phyloP scores from a whole-genome alignment of 2,888 invertebrate genomes.

The Perdita meconis region DNA sequence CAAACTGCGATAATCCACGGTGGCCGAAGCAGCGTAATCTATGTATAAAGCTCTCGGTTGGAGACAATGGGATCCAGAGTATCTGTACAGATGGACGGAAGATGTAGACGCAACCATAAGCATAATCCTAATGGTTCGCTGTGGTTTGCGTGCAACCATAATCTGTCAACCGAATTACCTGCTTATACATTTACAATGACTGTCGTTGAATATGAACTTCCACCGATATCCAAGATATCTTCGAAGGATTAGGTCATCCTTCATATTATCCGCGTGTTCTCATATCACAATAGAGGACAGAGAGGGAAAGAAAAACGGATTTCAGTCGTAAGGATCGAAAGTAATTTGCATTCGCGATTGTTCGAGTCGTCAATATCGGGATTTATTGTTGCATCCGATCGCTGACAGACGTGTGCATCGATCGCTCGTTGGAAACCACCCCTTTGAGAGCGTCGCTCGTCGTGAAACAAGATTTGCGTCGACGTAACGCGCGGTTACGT shows the following conservation, averaged over 20 bases:
- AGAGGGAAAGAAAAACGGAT: no score
- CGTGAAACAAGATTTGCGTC: constrained; percentile 52
- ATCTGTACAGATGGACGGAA: constrained; percentile 37
- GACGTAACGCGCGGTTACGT: constrained; percentile 31
- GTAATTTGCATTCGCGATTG: background rate
- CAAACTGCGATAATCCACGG: constrained; percentile 17
- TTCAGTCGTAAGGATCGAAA: background rate
- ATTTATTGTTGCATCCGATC: constrained; percentile 1
- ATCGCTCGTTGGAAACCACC: constrained; percentile 9
- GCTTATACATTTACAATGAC: constrained; percentile 53
- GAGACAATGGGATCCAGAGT: background rate
- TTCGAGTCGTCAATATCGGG: background rate
- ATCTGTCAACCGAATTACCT: constrained; percentile 66
- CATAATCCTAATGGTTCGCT: constrained; percentile 43
- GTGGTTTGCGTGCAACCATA: constrained; percentile 51
- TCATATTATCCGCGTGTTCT: no score
- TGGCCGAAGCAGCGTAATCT: constrained; percentile 28
- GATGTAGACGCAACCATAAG: constrained; percentile 50
- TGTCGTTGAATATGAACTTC: background rate
- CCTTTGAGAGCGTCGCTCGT: constrained; percentile 33
- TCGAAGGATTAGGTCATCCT: no score
- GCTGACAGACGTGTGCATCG: constrained; percentile 16
- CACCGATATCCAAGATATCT: no score
- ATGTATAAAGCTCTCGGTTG: constrained; percentile 16
- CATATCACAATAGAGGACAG: no score